Base-by-base conservation (phyloP, 2,797 vertebrate species). In the Glyptemys insculpta region DNA sequence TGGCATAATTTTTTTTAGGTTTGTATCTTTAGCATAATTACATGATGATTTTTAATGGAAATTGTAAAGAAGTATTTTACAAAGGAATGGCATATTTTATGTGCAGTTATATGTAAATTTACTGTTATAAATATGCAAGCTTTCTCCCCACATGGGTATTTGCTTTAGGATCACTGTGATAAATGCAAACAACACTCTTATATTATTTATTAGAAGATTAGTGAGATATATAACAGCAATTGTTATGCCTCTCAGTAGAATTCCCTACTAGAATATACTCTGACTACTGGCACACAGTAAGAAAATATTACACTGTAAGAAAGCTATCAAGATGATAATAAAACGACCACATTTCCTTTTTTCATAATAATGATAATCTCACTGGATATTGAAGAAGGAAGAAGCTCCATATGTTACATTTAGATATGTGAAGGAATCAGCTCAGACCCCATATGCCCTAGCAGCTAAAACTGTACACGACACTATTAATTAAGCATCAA, bases 161-260 rank as follows among this genome's bases (percentile, higher is more conserved):
- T 96, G 89, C 95, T 96, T 87, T 93, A 96, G 62, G 91, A 97
- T 97, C 93, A 95, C 94, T 95, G 88, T 96, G 93, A 97, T 95
- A 97, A 97, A 97, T 96, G 96, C 52, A 95, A 97, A 97, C 96
- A 97, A 93, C 89, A 91, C 93, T 98, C 95, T 93, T 91, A 96
- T 97, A 97, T 96, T 97, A 97, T 98, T 98, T 98, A 98, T 96
- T 97, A 97, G 91, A 98, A 98, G 91, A 97, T 97, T 97, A 95
- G 91, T 97, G 93, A 97, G 91, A 93, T 95, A 96, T 96, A 95
- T 97, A 96, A 97, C 94, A 96, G 79, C 95, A 98, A 94, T 91
- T 96, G 93, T 97, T 92, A 96, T 90, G 85, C 57, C 87, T 94
- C 90, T 97, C 95, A 74, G 93, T 94, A 94, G 91, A 97, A 97